A percentile compares a stretch with the other conserved stretches of the same genome.
These are phyloP conservation scores for Triplophysa siluroides DNA, from an alignment of 2,113 vertebrate species.

Conservation along the genomic window DNA sequence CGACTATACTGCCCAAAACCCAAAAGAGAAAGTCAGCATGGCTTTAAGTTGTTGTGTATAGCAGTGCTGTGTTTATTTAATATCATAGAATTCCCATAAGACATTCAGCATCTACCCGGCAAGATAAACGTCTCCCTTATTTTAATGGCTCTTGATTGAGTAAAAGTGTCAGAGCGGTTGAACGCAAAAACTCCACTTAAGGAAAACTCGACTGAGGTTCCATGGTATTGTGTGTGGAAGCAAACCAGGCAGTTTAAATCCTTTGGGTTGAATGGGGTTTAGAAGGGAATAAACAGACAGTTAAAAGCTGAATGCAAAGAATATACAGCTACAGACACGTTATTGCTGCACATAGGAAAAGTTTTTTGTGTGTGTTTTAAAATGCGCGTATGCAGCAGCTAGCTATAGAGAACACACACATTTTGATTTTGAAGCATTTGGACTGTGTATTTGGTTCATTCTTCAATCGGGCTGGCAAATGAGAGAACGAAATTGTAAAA, in stretches of 20 bases:
- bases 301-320: neutral
- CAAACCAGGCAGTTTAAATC: neutral
- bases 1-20: neutral
- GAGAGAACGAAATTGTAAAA: too few relatives aligned
- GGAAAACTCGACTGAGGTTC: neutral
- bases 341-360: neutral
- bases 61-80: slow-evolving; percentile 20
- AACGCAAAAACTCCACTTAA: slow-evolving; percentile 29
- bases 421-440: neutral
- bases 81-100: slow-evolving; percentile 25
- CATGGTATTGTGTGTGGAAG: slow-evolving; percentile 3
- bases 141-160: slow-evolving; percentile 22
- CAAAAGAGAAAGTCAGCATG: slow-evolving; percentile 8
- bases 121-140: slow-evolving; percentile 5
- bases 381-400: slow-evolving; percentile 16
- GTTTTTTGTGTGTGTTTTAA: neutral
- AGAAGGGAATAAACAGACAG: slow-evolving; percentile 6
- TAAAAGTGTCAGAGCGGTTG: slow-evolving; percentile 28
- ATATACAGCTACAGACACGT: neutral
- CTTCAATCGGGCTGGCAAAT: too few relatives aligned
- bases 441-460: neutral
- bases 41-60: slow-evolving; percentile 18
- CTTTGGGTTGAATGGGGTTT: slow-evolving; percentile 3
- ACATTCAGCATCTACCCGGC: slow-evolving; percentile 26
- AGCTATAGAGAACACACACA: neutral